Conservation (phyloP, 2,888 invertebrate species). For the Entomobrya proxima region DNA sequence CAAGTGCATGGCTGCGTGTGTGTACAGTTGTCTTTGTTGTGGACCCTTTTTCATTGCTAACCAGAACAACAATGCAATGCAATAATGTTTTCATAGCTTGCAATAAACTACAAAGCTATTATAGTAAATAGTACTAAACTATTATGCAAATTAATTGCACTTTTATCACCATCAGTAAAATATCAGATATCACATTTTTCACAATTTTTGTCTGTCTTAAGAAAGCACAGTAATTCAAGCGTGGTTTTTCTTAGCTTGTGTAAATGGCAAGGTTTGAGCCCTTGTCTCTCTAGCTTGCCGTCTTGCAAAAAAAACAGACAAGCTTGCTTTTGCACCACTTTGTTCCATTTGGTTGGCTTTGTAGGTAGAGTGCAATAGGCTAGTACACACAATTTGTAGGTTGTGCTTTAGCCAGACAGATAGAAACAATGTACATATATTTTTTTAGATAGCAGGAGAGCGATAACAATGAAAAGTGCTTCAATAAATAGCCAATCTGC, state of each 20-base stretch:
- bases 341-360: conserved; percentile 57
- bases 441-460: neutral
- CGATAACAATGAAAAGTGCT: neutral
- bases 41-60: conserved; percentile 4
- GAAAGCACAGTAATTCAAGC: conserved; percentile 48
- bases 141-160: conserved; percentile 15
- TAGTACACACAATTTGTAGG: too few species aligned
- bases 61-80: neutral
- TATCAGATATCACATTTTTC: neutral
- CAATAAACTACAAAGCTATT: neutral
- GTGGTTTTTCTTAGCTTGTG: conserved; percentile 40
- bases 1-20: conserved; percentile 38
- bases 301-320: neutral
- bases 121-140: neutral
- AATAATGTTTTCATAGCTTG: neutral
- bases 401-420: neutral
- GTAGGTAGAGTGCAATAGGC: conserved; percentile 29
- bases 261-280: conserved; percentile 66
- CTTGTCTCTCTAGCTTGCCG: conserved; percentile 27
- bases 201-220: neutral
- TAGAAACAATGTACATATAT: neutral
- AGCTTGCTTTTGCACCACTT: neutral
- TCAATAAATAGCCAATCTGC: neutral
- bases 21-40: neutral
- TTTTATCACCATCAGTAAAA: neutral